phyloP scores from a whole-genome alignment of 1,140 invertebrate species.

The Scaptodrosophila lebanonensis region DNA sequence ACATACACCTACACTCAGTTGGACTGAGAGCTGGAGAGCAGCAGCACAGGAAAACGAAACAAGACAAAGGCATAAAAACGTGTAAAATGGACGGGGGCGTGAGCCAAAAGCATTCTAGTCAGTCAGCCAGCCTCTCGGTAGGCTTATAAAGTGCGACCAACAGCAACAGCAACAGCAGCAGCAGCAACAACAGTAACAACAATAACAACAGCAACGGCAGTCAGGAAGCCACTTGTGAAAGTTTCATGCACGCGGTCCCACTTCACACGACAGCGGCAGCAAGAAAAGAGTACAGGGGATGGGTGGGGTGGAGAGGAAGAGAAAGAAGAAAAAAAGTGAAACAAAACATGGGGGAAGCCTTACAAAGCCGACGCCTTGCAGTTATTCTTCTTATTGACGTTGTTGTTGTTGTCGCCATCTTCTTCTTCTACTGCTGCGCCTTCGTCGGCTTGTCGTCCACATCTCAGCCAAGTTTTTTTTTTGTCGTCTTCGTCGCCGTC shows the following conservation, averaged over 20 bases:
- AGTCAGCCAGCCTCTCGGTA: slow-evolving; percentile 9
- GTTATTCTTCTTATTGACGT: neutral
- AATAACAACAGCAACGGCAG: slow-evolving; percentile 27
- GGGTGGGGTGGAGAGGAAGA: neutral
- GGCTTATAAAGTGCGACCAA: slow-evolving; percentile 64
- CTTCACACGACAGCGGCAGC: slow-evolving; percentile 62
- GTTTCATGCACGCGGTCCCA: slow-evolving; percentile 72
- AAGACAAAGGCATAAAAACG: slow-evolving; percentile 73
- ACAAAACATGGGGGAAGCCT: slow-evolving; percentile 42
- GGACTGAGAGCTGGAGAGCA: slow-evolving; percentile 13
- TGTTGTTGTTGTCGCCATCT: too few species aligned
- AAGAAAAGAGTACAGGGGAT: neutral
- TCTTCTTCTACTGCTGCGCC: slow-evolving; percentile 5
- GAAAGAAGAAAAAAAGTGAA: slow-evolving; percentile 8
- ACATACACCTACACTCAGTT: neutral
- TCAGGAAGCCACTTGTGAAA: slow-evolving; percentile 73
- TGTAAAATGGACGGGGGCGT: slow-evolving; percentile 56
- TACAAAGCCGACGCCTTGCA: slow-evolving; percentile 37
- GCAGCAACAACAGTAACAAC: slow-evolving; percentile 29
- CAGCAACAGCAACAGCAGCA: slow-evolving; percentile 2
- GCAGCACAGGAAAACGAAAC: slow-evolving; percentile 50
- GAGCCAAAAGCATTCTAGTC: slow-evolving; percentile 10
- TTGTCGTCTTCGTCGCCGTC: neutral
- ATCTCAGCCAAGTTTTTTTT: neutral
- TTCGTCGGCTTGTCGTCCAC: slow-evolving; percentile 20